Evolutionary conservation across 2,113 vertebrate genomes (phyloP), one percentile per base, ranked within the genome.

Genomic region (Aviceda subcristata): DNA sequence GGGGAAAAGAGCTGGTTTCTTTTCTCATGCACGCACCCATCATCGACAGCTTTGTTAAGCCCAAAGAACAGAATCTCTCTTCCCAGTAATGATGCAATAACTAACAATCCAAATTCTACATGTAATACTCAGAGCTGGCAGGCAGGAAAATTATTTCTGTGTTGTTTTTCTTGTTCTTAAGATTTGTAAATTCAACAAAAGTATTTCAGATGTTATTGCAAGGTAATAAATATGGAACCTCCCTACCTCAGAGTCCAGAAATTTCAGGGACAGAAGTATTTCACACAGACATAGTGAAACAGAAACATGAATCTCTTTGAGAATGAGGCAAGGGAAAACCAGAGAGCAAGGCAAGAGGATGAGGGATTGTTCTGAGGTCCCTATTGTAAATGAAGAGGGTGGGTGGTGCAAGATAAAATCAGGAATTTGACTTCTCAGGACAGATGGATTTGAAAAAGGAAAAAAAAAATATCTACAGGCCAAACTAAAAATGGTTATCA

Each of bases 401-500:
- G 92, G 93, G 91, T 94, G 89, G 91, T 80, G 56, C 1, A 9
- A 96, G 95, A 96, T 94, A 95, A 97, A 95, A 97, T 96, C 94
- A 88, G 64, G 92, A 97, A 96, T 94, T 93, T 90, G 68, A 91
- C 86, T 95, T 89, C 84, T 95, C 88, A 66, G 94, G 92, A 87
- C 67, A 94, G 91, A 94, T 55, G 50, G 57, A 86, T 92, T 91
- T 82, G 88, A 86, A 94, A 86, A 94, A 81, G 23, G 8, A 30
- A 72, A 62, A 67, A 66, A 76, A 63, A 84, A 55, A 12, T 19
- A 55, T 24, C 94, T 71, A 84, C 39, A 95, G 92, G 62, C 71
- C 90, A 87, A 96, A 96, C 91, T 95, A 97, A 96, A 97, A 97
- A 94, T 53, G 85, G 91, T 95, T 96, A 97, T 97, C 94, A 38